phyloP scores from a whole-genome alignment of 2,888 invertebrate species.

The Venusia cambrica region DNA sequence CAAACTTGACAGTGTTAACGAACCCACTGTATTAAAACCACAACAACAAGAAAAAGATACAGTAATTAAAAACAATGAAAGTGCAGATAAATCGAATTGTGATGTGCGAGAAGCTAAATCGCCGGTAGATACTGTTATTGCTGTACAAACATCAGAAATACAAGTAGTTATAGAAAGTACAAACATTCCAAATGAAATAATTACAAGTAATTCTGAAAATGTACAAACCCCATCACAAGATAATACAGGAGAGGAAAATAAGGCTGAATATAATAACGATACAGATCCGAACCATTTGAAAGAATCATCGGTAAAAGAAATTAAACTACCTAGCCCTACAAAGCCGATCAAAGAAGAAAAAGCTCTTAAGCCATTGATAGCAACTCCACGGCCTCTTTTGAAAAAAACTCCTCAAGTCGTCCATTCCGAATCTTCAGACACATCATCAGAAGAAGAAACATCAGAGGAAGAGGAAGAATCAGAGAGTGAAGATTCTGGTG shows the following conservation, averaged over 20 bases:
- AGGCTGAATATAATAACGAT: too few species aligned
- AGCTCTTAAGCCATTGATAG: slow-evolving; percentile 78
- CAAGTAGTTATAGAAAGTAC: slow-evolving; percentile 36
- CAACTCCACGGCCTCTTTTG: slow-evolving; percentile 83
- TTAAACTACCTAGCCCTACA: slow-evolving; percentile 40
- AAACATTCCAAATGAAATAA: slow-evolving; percentile 57
- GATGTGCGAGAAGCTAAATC: slow-evolving; percentile 4
- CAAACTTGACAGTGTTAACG: not conserved
- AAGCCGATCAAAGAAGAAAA: slow-evolving; percentile 77
- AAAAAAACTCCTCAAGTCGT: slow-evolving; percentile 71
- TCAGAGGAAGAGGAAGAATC: slow-evolving; percentile 71
- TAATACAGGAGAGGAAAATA: slow-evolving; percentile 31
- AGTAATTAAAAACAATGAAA: not conserved
- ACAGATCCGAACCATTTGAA: slow-evolving; percentile 36
- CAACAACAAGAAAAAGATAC: slow-evolving; percentile 6
- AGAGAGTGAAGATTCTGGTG: slow-evolving; percentile 65
- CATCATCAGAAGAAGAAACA: slow-evolving; percentile 69
- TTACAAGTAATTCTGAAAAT: slow-evolving; percentile 24
- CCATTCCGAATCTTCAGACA: slow-evolving; percentile 64
- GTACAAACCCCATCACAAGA: slow-evolving; percentile 28
- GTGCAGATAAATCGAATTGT: slow-evolving; percentile 5
- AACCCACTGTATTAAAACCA: slow-evolving; percentile 1
- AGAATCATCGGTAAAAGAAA: slow-evolving; percentile 26
- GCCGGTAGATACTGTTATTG: slow-evolving; percentile 7
- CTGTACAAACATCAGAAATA: slow-evolving; percentile 19